Percentiles rank a stretch among this genome's conserved stretches.
phyloP scores from a whole-genome alignment of 2,797 vertebrate species.

The Artibeus lituratus region DNA sequence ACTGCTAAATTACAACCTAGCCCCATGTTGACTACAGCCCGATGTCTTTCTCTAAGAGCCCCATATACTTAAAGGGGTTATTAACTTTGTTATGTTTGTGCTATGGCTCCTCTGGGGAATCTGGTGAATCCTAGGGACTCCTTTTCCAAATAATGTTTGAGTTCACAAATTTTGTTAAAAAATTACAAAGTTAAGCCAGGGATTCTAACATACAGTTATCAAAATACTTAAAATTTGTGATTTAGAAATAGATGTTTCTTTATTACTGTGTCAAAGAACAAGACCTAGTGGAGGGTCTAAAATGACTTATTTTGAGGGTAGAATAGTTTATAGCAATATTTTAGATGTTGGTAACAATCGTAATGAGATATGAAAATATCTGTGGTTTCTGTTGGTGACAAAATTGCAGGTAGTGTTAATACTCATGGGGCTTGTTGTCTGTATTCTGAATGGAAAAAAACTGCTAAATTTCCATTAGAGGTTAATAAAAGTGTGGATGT shows the following conservation, averaged over 20 bases:
- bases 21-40: neutral
- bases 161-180: neutral
- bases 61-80: neutral
- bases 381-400: neutral
- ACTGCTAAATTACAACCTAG: neutral
- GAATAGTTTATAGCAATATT: neutral
- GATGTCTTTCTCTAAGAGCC: neutral
- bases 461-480: neutral
- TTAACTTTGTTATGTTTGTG: neutral
- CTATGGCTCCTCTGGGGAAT: neutral
- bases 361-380: neutral
- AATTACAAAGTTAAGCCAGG: neutral
- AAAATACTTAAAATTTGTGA: neutral
- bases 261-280: neutral
- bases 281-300: neutral
- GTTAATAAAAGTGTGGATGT: neutral
- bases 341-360: neutral
- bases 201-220: neutral
- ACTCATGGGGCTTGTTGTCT: neutral
- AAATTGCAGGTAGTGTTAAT: neutral
- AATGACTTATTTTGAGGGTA: neutral
- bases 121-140: neutral
- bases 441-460: constrained; percentile 1
- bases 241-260: neutral
- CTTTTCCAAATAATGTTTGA: neutral